Conservation (phyloP, 2,888 invertebrate genomes). For the Eilema griseolum region DNA sequence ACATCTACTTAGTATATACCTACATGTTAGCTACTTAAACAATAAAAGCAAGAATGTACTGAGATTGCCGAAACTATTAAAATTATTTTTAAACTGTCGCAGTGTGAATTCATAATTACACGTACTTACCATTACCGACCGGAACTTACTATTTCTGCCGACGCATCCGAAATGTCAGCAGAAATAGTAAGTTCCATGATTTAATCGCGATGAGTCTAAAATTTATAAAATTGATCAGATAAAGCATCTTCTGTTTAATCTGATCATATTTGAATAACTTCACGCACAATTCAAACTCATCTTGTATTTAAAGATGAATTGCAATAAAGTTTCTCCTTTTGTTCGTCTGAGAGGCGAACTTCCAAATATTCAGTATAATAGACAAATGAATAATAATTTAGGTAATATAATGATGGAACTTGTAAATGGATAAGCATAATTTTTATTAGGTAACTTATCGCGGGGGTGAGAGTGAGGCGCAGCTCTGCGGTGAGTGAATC, state of each 20-base stretch:
- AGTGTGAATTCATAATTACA: no score
- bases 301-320: conserved; percentile 5
- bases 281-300: neutral
- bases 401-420: conserved; percentile 28
- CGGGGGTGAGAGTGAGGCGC: neutral
- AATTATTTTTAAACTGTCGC: no score
- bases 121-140: no score
- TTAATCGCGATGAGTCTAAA: no score
- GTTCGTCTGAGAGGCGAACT: neutral
- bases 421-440: conserved; percentile 28
- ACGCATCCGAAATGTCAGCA: no score
- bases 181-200: no score
- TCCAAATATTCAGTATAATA: conserved; percentile 17
- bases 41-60: neutral
- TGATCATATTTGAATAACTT: neutral
- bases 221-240: neutral
- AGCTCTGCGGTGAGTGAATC: neutral
- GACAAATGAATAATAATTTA: conserved; percentile 24
- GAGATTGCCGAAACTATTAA: no score
- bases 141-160: no score
- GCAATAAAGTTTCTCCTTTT: conserved; percentile 13
- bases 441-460: conserved; percentile 23
- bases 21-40: neutral
- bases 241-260: neutral
- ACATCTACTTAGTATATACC: no score